Evolutionary conservation across 1,140 invertebrate genomes (phyloP), one percentile per base, ranked within the genome.

Genomic region (Apis cerana): DNA sequence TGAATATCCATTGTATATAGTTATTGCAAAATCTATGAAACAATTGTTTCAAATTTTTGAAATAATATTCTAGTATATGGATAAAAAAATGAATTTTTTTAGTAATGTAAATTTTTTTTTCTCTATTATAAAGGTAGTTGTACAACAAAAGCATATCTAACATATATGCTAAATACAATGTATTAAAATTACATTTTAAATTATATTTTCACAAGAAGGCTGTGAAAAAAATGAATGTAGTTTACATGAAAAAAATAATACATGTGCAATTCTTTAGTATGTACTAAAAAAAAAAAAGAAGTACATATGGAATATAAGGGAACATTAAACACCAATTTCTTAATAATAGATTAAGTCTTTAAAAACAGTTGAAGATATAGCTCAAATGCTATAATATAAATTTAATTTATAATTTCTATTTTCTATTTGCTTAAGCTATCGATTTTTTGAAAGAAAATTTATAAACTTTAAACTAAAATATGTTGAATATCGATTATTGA

Each of bases 131-230:
- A 59, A 65, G 23, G 19, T 79, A 79, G 27, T 2, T 77, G 23
- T 75, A 67, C 68, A 27, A 9, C 56, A 65, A 27, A 59, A 58
- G 43, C 65, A 80, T 62, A 84, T 48, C 48, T 27, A 33, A 79
- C 43, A 62, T 75, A n/a, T 75, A 85, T 69, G 76, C 68, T 33
- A 81, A 12, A 50, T 80, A 75, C 48, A 76, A 58, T 74, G 54
- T 83, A 79, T 67, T 68, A 61, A 78, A 59, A 69, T 80, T 74
- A 79, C 84, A 71, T 82, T 77, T 68, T 15, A 80, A 72, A 82
- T 79, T 74, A 82, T 88, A 83, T 86, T 88, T 89, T 89, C 83
- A 86, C 77, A 79, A 88, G 15, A 76, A 84, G 85, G 87, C 83
- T 89, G 83, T 89, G 88, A 82, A 88, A 82, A 78, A 76, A 52